Conservation (phyloP, 2,113 vertebrate genomes). For the Setophaga coronata region DNA sequence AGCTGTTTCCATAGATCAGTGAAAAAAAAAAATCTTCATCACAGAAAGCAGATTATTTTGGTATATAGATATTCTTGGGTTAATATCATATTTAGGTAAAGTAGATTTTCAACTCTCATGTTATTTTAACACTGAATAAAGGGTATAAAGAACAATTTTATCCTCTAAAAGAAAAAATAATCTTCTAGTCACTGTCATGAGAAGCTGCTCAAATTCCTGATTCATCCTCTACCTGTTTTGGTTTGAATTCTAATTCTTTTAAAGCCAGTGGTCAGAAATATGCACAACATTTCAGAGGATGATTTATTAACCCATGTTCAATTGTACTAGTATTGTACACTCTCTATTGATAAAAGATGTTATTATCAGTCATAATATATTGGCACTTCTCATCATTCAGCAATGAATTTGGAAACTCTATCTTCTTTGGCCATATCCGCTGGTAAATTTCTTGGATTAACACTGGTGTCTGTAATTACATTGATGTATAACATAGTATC, state of each 20-base stretch:
- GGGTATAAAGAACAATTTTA: neutral
- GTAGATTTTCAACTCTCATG: neutral
- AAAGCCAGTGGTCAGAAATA: neutral
- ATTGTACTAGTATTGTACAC: neutral
- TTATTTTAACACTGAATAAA: neutral
- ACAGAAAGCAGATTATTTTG: neutral
- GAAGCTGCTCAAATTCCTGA: neutral
- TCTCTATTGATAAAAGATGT: neutral
- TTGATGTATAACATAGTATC: neutral
- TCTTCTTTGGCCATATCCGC: neutral
- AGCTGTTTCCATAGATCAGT: neutral
- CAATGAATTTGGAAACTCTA: neutral
- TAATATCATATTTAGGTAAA: neutral
- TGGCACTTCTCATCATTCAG: neutral
- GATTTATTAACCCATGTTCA: neutral
- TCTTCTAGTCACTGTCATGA: neutral
- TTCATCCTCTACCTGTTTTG: neutral
- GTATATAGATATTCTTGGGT: neutral
- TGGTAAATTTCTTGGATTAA: neutral
- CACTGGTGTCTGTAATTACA: neutral
- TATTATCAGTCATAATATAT: neutral
- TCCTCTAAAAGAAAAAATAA: neutral
- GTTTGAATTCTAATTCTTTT: neutral
- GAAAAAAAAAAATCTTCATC: neutral
- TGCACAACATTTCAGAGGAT: neutral